Evolutionary conservation across 2,888 invertebrate species (phyloP).

Genomic region (Poecilus cupreus): DNA sequence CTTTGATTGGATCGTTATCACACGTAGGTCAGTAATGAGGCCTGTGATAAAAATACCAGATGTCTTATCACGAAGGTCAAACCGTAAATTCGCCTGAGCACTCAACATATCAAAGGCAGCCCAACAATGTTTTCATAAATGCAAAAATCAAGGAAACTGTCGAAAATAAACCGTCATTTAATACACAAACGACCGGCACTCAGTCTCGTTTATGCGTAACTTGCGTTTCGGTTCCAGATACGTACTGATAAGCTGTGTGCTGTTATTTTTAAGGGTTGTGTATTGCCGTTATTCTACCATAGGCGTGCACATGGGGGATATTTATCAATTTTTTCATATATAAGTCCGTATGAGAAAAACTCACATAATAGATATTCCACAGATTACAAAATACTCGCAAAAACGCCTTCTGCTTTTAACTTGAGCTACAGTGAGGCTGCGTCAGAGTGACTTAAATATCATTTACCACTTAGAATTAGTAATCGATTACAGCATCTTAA

Average conservation of each 20-base stretch:
- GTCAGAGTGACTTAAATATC: too few species aligned
- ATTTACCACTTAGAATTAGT: too few species aligned
- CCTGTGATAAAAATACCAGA: constrained; percentile 4
- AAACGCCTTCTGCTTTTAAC: too few species aligned
- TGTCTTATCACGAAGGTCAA: constrained; percentile 18
- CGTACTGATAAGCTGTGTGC: not conserved
- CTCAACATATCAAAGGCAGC: constrained; percentile 22
- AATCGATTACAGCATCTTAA: too few species aligned
- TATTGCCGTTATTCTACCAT: not conserved
- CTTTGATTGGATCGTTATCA: not conserved
- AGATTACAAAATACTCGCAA: too few species aligned
- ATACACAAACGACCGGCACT: not conserved
- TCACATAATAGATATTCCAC: too few species aligned
- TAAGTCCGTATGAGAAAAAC: too few species aligned
- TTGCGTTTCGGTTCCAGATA: constrained; percentile 20
- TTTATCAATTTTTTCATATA: not conserved
- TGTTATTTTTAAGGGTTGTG: constrained; percentile 24
- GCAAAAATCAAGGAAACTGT: constrained; percentile 31
- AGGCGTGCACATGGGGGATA: not conserved
- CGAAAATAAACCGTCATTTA: constrained; percentile 26
- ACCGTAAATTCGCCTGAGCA: constrained; percentile 1
- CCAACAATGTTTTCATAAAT: constrained; percentile 11
- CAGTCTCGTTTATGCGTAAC: constrained; percentile 1
- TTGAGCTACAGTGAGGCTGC: too few species aligned
- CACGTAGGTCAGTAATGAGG: constrained; percentile 18